A percentile compares a stretch with the other conserved stretches of the same genome.
These are phyloP conservation scores for Seira ritae DNA, from an alignment of 2,888 invertebrate species.

Conservation along the genomic window DNA sequence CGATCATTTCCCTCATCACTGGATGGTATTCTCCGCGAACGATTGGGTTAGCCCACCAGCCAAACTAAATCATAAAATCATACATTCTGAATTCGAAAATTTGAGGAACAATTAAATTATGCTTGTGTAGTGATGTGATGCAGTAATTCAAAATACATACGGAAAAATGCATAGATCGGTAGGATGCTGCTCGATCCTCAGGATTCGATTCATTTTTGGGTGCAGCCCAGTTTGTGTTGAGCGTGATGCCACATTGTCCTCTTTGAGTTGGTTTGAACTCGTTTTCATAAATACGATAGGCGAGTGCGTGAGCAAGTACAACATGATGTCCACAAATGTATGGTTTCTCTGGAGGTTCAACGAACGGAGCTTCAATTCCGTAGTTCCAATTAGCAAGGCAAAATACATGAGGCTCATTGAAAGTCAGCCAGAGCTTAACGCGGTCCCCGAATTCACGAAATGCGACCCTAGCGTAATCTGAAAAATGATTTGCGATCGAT, in stretches of 20 bases:
- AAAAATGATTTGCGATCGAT: constrained; percentile 77
- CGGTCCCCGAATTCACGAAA: constrained; percentile 78
- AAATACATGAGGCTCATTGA: constrained; percentile 68
- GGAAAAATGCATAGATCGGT: constrained; percentile 55
- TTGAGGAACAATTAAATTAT: too few relatives aligned
- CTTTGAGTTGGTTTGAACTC: constrained; percentile 49
- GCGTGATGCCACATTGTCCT: constrained; percentile 51
- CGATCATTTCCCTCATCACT: constrained; percentile 67
- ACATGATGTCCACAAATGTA: constrained; percentile 57
- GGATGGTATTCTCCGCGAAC: constrained; percentile 68
- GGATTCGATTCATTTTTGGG: constrained; percentile 47
- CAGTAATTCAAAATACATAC: constrained; percentile 50
- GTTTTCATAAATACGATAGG: constrained; percentile 53
- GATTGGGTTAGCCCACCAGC: constrained; percentile 68
- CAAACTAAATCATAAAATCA: constrained; percentile 56
- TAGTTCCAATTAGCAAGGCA: constrained; percentile 56
- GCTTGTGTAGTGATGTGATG: too few relatives aligned
- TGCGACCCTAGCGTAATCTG: constrained; percentile 77
- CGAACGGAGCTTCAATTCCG: constrained; percentile 22
- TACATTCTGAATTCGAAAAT: constrained; percentile 1
- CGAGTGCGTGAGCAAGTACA: constrained; percentile 46
- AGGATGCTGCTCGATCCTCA: constrained; percentile 48
- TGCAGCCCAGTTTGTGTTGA: constrained; percentile 56
- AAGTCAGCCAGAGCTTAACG: constrained; percentile 74
- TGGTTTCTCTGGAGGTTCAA: constrained; percentile 52